A percentile compares a stretch with the other conserved stretches of the same genome.
These are phyloP conservation scores for Tortricodes alternella DNA, from an alignment of 2,888 invertebrate species.

Conservation along the genomic window DNA sequence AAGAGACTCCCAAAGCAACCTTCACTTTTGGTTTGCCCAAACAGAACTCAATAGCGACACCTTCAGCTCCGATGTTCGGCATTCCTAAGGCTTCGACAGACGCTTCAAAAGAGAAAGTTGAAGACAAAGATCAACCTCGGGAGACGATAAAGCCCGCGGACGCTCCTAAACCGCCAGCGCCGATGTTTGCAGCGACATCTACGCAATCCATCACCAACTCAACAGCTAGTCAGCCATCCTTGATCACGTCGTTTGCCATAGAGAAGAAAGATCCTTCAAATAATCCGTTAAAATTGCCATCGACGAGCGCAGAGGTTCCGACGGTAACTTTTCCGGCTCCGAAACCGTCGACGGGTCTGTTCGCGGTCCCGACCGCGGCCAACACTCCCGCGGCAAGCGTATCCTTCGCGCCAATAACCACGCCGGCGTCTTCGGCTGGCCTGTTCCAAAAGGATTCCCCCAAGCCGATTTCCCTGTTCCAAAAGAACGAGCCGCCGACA, in stretches of 20 bases:
- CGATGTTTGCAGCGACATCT: constrained; percentile 10
- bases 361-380: constrained; percentile 37
- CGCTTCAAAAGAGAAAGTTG: constrained; percentile 31
- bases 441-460: constrained; percentile 42
- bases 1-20: constrained; percentile 44
- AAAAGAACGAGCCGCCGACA: constrained; percentile 34
- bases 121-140: constrained; percentile 48
- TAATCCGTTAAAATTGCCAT: constrained; percentile 13
- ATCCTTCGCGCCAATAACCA: constrained; percentile 30
- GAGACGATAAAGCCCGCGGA: constrained; percentile 36
- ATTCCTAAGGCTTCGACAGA: constrained; percentile 33
- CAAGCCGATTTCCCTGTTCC: constrained; percentile 39
- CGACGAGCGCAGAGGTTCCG: constrained; percentile 32
- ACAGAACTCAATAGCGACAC: constrained; percentile 24
- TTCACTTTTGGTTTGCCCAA: constrained; percentile 63
- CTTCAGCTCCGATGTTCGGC: constrained; percentile 32
- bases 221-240: not conserved
- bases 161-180: not conserved
- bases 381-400: constrained; percentile 33
- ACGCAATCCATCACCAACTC: not conserved
- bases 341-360: constrained; percentile 37
- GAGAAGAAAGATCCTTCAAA: constrained; percentile 31
- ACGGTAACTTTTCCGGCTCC: constrained; percentile 43
- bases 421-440: constrained; percentile 35
- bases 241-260: constrained; percentile 13